Evolutionary conservation across 2,113 vertebrate genomes (phyloP), one percentile per base, ranked within the genome.

Genomic region (Ictalurus furcatus): DNA sequence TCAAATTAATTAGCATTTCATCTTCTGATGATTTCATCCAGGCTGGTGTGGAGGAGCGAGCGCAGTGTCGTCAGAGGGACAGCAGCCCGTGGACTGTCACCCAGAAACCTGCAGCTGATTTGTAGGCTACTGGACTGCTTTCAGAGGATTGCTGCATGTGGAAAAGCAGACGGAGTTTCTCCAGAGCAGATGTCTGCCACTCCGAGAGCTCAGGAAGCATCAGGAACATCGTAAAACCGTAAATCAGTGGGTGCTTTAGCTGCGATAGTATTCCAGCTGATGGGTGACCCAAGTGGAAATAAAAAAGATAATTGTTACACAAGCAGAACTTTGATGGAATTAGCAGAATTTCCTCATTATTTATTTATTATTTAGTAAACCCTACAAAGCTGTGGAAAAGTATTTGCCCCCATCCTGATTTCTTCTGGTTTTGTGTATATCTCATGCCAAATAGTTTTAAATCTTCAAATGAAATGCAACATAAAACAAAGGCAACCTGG

Each of bases 131-230:
- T 83, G 89, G 85, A 73, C 17, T 52, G 61, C 44, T 48, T 48
- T 48, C 44, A 48, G 44, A 48, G 61, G 71, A 40, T 88, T 85
- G 87, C 71, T 61, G 84, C 30, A 54, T 76, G 73, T 74, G 84
- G 61, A 71, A 71, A 71, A 59, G 30, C 90, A 86, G 86, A 80
- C 37, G 6, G 52, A 48, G 87, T 82, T 82, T 52, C 65, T 88
- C 74, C 88, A 85, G 44, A 87, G 79, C 87, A 81, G 89, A 90
- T 80, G 90, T 90, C 88, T 90, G 82, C 74, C 74, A 84, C 82
- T 86, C 65, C n/a, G 58, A 84, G 52, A 85, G 25, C 65, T 69
- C 84, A 89, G 89, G 85, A 89, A 92, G 76, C 73, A 69, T 37
- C 34, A 17, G 69, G 89, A 71, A 79, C 67, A 30, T 19, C 25